Conservation (phyloP, 2,888 invertebrate genomes). For the Dynastes grantii region DNA sequence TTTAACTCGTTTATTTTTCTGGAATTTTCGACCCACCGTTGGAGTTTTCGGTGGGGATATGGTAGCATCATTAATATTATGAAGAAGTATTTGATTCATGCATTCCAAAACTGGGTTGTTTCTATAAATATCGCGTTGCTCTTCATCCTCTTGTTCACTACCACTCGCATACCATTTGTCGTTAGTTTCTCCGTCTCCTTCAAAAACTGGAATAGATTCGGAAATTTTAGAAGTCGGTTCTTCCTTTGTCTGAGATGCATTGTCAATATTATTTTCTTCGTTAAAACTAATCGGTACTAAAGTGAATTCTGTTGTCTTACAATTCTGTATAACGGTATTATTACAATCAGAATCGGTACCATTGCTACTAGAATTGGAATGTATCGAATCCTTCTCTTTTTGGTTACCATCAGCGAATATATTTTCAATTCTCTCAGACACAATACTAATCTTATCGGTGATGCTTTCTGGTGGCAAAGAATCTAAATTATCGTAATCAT, state of each 20-base stretch:
- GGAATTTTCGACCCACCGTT: slow-evolving; percentile 65
- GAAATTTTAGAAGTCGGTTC: slow-evolving; percentile 63
- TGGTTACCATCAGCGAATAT: slow-evolving; percentile 63
- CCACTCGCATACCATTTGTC: slow-evolving; percentile 88
- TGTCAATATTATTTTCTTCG: slow-evolving; percentile 45
- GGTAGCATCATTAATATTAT: slow-evolving; percentile 76
- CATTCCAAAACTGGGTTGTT: slow-evolving; percentile 90
- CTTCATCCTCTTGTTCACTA: slow-evolving; percentile 83
- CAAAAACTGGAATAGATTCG: slow-evolving; percentile 71
- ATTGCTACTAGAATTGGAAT: slow-evolving; percentile 45
- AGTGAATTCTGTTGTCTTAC: slow-evolving; percentile 11
- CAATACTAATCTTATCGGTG: slow-evolving; percentile 74
- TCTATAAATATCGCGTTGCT: slow-evolving; percentile 80
- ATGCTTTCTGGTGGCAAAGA: slow-evolving; percentile 71
- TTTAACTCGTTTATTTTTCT: slow-evolving; percentile 68
- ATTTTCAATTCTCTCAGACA: slow-evolving; percentile 75
- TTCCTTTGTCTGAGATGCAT: slow-evolving; percentile 21
- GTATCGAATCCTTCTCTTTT: slow-evolving; percentile 34
- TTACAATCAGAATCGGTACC: slow-evolving; percentile 53
- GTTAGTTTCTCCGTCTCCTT: slow-evolving; percentile 72
- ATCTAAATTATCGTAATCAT: slow-evolving; percentile 69
- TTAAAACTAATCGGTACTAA: slow-evolving; percentile 29
- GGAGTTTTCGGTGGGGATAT: slow-evolving; percentile 70
- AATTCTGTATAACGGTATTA: slow-evolving; percentile 53
- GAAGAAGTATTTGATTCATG: slow-evolving; percentile 87